Conservation (phyloP, 2,797 vertebrate genomes). For the Centropyge bicolor region DNA sequence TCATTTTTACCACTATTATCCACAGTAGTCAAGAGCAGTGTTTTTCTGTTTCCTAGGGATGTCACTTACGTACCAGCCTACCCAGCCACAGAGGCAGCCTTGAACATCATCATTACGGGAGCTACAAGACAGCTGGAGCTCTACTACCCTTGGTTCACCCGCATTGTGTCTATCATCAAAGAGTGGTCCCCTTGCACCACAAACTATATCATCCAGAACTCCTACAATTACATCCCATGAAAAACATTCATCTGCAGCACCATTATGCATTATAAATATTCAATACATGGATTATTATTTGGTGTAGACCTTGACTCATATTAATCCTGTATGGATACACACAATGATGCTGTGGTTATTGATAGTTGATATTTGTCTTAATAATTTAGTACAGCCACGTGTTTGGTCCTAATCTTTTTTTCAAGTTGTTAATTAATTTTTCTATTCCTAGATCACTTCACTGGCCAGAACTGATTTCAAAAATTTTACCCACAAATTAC, state of each 20-base stretch:
- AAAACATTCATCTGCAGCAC: not conserved
- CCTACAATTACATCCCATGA: conserved; percentile 78
- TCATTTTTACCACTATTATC: not conserved
- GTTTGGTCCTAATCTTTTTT: conserved; percentile 1
- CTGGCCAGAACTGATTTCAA: too few relatives aligned
- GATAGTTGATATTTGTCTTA: not conserved
- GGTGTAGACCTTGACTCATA: not conserved
- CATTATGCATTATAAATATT: not conserved
- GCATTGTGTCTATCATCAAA: conserved; percentile 61
- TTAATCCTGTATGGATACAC: not conserved
- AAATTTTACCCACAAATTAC: too few relatives aligned
- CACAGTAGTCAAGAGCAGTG: not conserved
- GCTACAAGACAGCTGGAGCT: conserved; percentile 78
- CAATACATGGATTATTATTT: not conserved
- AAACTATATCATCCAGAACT: conserved; percentile 75
- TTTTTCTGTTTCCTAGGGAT: conserved; percentile 72
- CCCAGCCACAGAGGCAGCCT: conserved; percentile 87
- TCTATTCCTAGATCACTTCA: too few relatives aligned
- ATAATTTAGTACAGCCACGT: not conserved
- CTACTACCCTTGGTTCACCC: conserved; percentile 87
- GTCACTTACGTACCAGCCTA: conserved; percentile 73
- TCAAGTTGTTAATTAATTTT: not conserved
- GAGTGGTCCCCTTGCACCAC: conserved; percentile 81
- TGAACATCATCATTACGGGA: conserved; percentile 87
- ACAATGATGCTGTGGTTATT: not conserved